Evolutionary conservation across 2,888 invertebrate species (phyloP).

Genomic region (Dynastes tityus): DNA sequence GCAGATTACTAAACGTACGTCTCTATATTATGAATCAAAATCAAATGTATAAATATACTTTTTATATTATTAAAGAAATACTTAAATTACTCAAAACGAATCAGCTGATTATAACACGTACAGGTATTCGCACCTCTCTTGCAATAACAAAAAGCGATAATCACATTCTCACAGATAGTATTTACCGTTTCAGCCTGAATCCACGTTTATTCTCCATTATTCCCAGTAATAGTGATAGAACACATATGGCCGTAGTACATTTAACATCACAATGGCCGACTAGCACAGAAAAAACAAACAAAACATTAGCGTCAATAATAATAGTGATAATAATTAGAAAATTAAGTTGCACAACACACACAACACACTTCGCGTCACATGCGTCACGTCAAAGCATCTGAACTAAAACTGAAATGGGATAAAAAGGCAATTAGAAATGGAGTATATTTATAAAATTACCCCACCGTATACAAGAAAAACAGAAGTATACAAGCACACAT

Average conservation of each 20-base stretch:
- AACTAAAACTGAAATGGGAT: conserved; percentile 49
- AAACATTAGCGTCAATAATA: conserved; percentile 23
- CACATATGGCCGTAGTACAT: conserved; percentile 7
- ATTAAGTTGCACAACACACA: conserved; percentile 15
- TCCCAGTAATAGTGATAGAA: conserved; percentile 6
- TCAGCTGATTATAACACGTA: not conserved
- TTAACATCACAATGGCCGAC: conserved; percentile 7
- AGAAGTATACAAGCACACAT: conserved; percentile 47
- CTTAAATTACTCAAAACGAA: not conserved
- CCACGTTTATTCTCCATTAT: conserved; percentile 32
- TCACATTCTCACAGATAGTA: not conserved
- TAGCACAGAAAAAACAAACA: conserved; percentile 16
- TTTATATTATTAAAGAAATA: not conserved
- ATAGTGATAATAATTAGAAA: conserved; percentile 4
- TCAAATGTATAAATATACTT: not conserved
- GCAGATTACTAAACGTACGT: not conserved
- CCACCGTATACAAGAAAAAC: conserved; percentile 57
- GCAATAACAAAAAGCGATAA: not conserved
- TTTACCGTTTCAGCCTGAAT: conserved; percentile 30
- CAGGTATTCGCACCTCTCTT: not conserved
- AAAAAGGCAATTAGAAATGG: conserved; percentile 57
- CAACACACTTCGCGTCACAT: conserved; percentile 33
- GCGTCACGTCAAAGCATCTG: conserved; percentile 36
- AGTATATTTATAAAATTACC: conserved; percentile 63
- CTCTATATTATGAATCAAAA: not conserved